A percentile compares a stretch with the other conserved stretches of the same genome.
phyloP scores from a whole-genome alignment of 2,113 vertebrate genomes.

The Pogonocichla stellata region DNA sequence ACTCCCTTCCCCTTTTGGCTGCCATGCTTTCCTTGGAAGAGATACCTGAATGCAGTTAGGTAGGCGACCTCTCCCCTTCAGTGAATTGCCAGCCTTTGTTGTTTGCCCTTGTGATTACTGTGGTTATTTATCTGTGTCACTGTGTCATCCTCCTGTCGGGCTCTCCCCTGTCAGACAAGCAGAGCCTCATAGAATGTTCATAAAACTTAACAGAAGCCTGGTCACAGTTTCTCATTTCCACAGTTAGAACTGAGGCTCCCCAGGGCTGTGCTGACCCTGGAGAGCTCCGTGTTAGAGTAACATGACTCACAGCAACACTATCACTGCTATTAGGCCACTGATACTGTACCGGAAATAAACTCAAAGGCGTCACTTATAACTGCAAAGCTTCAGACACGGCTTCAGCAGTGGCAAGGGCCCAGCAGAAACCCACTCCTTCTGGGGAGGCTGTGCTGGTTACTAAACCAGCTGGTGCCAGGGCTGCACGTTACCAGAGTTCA shows the following conservation, averaged over 20 bases:
- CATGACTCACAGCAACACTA: neutral
- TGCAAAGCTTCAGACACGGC: neutral
- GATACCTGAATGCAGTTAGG: neutral
- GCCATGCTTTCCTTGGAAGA: neutral
- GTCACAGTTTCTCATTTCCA: neutral
- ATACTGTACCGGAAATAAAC: neutral
- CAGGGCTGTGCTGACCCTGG: neutral
- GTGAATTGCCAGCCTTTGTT: neutral
- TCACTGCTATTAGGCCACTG: neutral
- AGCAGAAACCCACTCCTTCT: neutral
- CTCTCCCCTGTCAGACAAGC: neutral
- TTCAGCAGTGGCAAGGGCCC: neutral
- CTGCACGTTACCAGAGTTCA: neutral
- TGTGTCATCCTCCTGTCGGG: neutral
- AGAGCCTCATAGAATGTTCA: accelerated
- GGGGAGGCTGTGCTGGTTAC: neutral
- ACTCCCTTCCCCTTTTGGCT: neutral
- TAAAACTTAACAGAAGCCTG: neutral
- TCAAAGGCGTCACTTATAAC: neutral
- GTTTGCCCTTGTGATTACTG: neutral
- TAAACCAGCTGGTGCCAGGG: neutral
- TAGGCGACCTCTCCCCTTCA: neutral
- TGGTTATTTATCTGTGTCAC: neutral
- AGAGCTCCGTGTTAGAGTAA: neutral
- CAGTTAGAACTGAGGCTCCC: neutral